These are phyloP conservation scores for Coecobrya sp. DNA, from an alignment of 2,888 invertebrate genomes.

Conservation along the genomic window DNA sequence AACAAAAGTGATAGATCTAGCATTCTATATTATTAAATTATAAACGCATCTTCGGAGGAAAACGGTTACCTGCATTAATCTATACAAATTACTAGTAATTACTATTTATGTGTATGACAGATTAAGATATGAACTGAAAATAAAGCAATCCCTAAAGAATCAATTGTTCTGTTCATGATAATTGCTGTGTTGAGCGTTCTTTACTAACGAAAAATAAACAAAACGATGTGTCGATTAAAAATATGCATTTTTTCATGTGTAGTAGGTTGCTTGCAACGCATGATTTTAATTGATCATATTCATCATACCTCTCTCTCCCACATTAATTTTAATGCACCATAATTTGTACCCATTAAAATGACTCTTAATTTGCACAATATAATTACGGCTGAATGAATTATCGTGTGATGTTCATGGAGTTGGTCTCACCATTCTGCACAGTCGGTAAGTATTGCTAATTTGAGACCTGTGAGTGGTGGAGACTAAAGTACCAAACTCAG, in stretches of 20 bases:
- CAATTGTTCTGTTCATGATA: not conserved
- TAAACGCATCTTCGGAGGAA: too few relatives aligned
- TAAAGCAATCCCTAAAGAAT: too few relatives aligned
- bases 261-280: not conserved
- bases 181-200: not conserved
- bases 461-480: too few relatives aligned
- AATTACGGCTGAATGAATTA: conserved; percentile 48
- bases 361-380: conserved; percentile 23
- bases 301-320: conserved; percentile 29
- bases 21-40: too few relatives aligned
- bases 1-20: too few relatives aligned
- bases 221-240: conserved; percentile 16
- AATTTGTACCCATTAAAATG: conserved; percentile 59
- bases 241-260: not conserved
- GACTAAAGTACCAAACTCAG: too few relatives aligned
- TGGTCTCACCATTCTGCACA: conserved; percentile 32
- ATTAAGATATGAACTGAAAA: too few relatives aligned
- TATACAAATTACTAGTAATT: too few relatives aligned
- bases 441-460: too few relatives aligned
- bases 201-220: conserved; percentile 1
- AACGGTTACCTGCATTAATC: too few relatives aligned
- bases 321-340: conserved; percentile 46
- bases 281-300: not conserved
- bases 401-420: conserved; percentile 34
- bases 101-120: too few relatives aligned